A percentile compares a stretch with the other conserved stretches of the same genome.
Evolutionary conservation across 2,797 vertebrate genomes (phyloP).

Genomic region (Fistularia tabacaria): DNA sequence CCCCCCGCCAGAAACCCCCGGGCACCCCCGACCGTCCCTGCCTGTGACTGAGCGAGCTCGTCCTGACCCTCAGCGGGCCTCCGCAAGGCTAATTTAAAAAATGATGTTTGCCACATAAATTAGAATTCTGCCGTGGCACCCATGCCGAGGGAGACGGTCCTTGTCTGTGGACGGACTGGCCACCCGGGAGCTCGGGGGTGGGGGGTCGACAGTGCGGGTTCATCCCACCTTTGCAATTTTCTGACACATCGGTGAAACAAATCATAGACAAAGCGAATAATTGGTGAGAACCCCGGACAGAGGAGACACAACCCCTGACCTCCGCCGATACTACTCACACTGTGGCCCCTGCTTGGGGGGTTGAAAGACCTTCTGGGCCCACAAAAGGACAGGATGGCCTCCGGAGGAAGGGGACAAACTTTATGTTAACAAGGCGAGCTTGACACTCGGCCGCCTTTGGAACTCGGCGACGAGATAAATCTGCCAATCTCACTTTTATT

Average conservation of each 20-base stretch:
- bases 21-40: conserved; percentile 31
- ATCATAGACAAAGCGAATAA: conserved; percentile 53
- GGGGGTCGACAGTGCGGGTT: conserved; percentile 40
- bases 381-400: conserved; percentile 52
- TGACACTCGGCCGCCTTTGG: conserved; percentile 33
- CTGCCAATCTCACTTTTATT: neutral
- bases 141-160: conserved; percentile 47
- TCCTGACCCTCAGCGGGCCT: conserved; percentile 60
- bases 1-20: no score
- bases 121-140: conserved; percentile 48
- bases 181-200: conserved; percentile 67
- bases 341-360: conserved; percentile 31
- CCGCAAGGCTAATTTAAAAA: conserved; percentile 57
- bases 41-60: conserved; percentile 65
- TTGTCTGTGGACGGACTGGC: conserved; percentile 63
- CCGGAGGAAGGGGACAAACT: conserved; percentile 25
- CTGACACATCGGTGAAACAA: conserved; percentile 62
- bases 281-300: conserved; percentile 37
- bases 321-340: conserved; percentile 16
- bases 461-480: no score
- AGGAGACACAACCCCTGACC: conserved; percentile 31
- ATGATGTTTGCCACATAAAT: conserved; percentile 70
- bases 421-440: conserved; percentile 54
- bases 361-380: conserved; percentile 47
- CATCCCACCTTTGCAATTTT: conserved; percentile 57